Conservation (phyloP, 2,113 vertebrate species). For the Brachionichthys hirsutus region DNA sequence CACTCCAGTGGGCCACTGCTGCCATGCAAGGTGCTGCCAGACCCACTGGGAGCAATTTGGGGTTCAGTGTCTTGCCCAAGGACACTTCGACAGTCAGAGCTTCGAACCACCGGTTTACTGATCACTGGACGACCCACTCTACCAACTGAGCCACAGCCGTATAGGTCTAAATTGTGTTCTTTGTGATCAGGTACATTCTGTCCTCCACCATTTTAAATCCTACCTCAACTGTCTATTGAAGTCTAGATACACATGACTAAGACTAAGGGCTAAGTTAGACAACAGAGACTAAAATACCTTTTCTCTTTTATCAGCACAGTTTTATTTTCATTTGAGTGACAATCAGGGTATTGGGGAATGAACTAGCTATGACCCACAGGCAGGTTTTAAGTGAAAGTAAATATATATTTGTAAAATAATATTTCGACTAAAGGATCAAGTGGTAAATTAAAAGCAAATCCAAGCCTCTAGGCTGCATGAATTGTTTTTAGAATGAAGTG, state of each 20-base stretch:
- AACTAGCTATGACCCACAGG: not conserved
- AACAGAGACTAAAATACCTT: constrained; percentile 27
- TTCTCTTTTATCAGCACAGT: constrained; percentile 3
- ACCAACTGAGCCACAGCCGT: too few relatives aligned
- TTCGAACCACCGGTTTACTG: too few relatives aligned
- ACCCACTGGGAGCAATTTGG: too few relatives aligned
- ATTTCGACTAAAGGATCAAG: constrained; percentile 12
- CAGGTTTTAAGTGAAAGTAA: constrained; percentile 9
- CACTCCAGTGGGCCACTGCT: too few relatives aligned
- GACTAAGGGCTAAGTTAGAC: constrained; percentile 44
- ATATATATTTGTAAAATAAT: constrained; percentile 7
- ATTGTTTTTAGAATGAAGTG: constrained; percentile 4
- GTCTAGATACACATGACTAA: constrained; percentile 56
- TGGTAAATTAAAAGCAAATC: constrained; percentile 1
- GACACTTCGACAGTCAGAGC: too few relatives aligned
- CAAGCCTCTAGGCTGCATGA: constrained; percentile 7
- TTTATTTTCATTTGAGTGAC: constrained; percentile 11
- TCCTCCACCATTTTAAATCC: constrained; percentile 53
- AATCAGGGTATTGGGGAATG: not conserved
- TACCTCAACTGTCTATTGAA: constrained; percentile 64
- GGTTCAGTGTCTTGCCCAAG: too few relatives aligned
- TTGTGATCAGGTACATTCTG: constrained; percentile 75
- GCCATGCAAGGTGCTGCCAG: too few relatives aligned
- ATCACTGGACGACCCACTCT: too few relatives aligned
- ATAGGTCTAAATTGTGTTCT: constrained; percentile 69